Conservation (phyloP, 2,888 invertebrate genomes). For the Coelopa pilipes region DNA sequence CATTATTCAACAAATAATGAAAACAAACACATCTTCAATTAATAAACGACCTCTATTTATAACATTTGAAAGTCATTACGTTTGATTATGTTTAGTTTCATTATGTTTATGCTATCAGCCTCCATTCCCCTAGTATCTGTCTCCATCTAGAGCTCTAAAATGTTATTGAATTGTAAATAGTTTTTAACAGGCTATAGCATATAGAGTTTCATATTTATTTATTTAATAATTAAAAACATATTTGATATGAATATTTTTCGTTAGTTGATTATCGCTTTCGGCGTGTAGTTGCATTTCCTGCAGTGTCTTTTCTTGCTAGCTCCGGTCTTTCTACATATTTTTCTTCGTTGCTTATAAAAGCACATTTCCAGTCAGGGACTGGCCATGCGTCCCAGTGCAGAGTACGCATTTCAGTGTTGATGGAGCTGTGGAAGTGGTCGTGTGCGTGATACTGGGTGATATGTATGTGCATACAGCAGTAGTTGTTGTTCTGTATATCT, state of each 20-base stretch:
- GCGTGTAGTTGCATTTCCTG: conserved; percentile 5
- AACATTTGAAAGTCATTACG: not conserved
- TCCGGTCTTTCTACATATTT: not conserved
- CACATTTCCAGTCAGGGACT: no score
- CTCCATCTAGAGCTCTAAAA: not conserved
- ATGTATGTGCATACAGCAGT: not conserved
- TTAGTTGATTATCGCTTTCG: not conserved
- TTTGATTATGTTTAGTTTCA: conserved; percentile 1
- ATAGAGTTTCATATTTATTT: no score
- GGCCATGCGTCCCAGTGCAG: not conserved
- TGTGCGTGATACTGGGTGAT: not conserved
- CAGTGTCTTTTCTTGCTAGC: not conserved
- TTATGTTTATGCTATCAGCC: no score
- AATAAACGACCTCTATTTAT: no score
- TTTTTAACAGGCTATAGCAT: no score
- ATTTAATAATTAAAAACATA: no score
- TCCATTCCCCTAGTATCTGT: not conserved
- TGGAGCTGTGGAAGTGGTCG: not conserved
- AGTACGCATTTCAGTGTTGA: not conserved
- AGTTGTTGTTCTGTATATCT: not conserved
- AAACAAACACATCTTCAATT: not conserved
- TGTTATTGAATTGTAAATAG: no score
- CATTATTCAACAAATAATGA: conserved; percentile 16
- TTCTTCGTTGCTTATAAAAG: no score
- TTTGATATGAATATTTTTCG: not conserved